phyloP scores from a whole-genome alignment of 2,888 invertebrate species.

The Phania funesta region DNA sequence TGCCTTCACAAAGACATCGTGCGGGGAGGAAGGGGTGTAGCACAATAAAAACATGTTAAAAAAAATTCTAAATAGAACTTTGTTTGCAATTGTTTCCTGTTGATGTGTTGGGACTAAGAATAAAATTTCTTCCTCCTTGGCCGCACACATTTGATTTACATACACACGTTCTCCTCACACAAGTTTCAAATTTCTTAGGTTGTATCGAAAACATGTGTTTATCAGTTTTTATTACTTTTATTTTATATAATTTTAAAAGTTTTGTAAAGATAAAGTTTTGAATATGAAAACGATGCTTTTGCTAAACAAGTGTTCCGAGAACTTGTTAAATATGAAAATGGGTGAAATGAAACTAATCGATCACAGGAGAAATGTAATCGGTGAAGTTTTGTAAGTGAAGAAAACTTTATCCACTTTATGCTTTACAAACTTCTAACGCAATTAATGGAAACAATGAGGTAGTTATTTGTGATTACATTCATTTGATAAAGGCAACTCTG shows the following conservation, averaged over 20 bases:
- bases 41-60: constrained; percentile 19
- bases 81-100: neutral
- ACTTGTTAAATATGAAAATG: constrained; percentile 21
- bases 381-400: neutral
- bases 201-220: constrained; percentile 24
- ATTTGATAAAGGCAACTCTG: too few relatives aligned
- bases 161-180: neutral
- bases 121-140: neutral
- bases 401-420: too few relatives aligned
- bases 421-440: neutral
- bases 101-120: neutral
- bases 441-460: neutral
- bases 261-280: constrained; percentile 12
- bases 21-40: too few relatives aligned
- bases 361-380: constrained; percentile 23
- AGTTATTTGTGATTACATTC: too few relatives aligned
- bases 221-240: neutral
- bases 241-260: too few relatives aligned
- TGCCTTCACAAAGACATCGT: neutral
- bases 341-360: constrained; percentile 29
- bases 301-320: constrained; percentile 1
- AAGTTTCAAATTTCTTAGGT: constrained; percentile 1
- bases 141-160: constrained; percentile 8
- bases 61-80: too few relatives aligned
- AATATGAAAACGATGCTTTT: constrained; percentile 36